Base-by-base conservation (phyloP, 2,888 invertebrate species). In the Mechanitis mazaeus region DNA sequence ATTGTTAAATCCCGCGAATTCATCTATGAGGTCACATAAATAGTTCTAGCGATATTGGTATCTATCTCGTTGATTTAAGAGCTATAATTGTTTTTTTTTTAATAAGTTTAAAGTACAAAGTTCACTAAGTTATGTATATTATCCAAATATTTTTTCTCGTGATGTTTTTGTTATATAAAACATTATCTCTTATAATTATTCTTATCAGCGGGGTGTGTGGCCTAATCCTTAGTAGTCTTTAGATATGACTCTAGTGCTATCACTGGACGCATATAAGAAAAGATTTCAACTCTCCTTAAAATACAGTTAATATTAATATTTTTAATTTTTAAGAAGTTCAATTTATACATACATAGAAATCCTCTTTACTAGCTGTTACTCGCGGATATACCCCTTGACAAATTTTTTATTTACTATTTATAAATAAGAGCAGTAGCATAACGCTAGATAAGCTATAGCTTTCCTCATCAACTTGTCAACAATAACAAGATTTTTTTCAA, bases 121-220 rank as follows among this genome's bases (percentile, higher is more conserved):
- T 2, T 31, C 31, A 20, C 20, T 20, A 42, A 28, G 12, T 45
- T 20, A 56, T 12, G 45, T 56, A 45, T 45, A 35, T 35, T 35
- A 35, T 35, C 35, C 2, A 35, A 35, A 35, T 35, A 35, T 35
- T 35, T 35, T 35, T 35, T 35, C 6, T 35, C 35, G 35, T 35
- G 45, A n/a, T 33, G 5, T 54, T 31, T 54, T 45, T 47, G 57
- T 56, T 58, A 58, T 59, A 50, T 54, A 56, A 5, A 55, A 42
- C 54, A 58, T 65, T 71, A 72, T 70, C 70, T 68, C 60, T 55
- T 62, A 69, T 69, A 64, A 60, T 70, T 65, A 68, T 63, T 63
- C 60, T 78, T 81, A 81, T 81, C 81, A 68, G 58, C 61, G 68
- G 66, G 69, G 77, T 74, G 81, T 81, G 83, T 79, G 82, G 80